Base-by-base conservation (phyloP, 2,888 invertebrate genomes). In the Azorinus chamasolen region DNA sequence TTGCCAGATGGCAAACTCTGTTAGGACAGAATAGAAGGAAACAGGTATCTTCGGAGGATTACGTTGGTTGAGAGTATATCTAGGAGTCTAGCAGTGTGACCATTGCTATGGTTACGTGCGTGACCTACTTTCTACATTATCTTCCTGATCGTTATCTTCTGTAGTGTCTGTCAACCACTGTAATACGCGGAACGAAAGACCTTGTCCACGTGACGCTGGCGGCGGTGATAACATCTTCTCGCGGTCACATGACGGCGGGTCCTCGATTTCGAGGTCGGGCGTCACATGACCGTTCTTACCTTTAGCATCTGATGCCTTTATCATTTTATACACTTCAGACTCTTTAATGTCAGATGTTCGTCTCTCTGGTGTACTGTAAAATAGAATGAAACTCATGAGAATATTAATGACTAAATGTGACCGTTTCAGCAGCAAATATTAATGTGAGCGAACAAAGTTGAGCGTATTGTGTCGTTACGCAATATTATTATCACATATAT, bases 91-190 rank as follows among this genome's bases (percentile, higher is more conserved):
- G 32, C 32, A 32, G 32, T 32, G 32, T 32, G 32, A 4, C 10
- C 32, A 10, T 32, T 32, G 32, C 32, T 32, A 32, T 32, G 32
- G 32, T 32, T 32, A 32, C 32, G 50, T 41, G 18, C 22, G 25
- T 61, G 68, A 71, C 81, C 74, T 84, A 82, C 82, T 76, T 72
- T 82, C 79, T 22, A 63, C 55, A 25, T 48, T 45, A 24, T 70
- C 69, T 45, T 58, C 64, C 27, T 70, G 63, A 20, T 76, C 79
- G 27, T 75, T 73, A 39, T 73, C 78, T 2, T 81, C 76, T 25
- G 86, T 86, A n/a, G 88, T 89, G 62, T 90, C 89, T 14, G 89
- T 89, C 83, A 89, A 80, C 88, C 88, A 88, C 74, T 90, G 90
- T 48, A 90, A 83, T 24, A 90, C 87, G 57, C 84, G 85, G 79